These are phyloP conservation scores for Bombus haemorrhoidalis DNA, from an alignment of 1,140 invertebrate species.

Conservation along the genomic window DNA sequence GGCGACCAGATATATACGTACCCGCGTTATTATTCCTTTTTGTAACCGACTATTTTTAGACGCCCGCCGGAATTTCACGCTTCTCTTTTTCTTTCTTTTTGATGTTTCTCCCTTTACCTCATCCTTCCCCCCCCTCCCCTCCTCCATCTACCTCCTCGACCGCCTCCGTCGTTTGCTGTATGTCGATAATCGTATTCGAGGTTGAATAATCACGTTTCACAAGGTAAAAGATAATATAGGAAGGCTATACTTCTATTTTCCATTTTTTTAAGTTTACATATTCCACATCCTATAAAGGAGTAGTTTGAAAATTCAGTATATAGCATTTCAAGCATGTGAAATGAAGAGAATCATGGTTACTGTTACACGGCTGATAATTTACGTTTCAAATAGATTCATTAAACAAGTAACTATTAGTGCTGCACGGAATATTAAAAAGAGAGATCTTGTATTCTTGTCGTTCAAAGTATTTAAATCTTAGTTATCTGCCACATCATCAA, in stretches of 20 bases:
- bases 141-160: neutral
- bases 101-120: constrained; percentile 22
- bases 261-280: neutral
- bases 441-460: too few relatives aligned
- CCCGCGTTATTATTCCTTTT: constrained; percentile 64
- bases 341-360: too few relatives aligned
- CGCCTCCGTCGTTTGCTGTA: neutral
- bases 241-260: neutral
- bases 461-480: too few relatives aligned
- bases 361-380: too few relatives aligned
- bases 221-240: neutral
- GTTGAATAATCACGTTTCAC: neutral
- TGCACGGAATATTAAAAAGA: too few relatives aligned
- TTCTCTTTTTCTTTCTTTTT: constrained; percentile 33
- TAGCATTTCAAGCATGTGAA: too few relatives aligned
- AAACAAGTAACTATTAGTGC: too few relatives aligned
- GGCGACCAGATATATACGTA: constrained; percentile 56
- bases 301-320: too few relatives aligned
- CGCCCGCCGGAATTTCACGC: constrained; percentile 61
- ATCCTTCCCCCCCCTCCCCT: constrained; percentile 6
- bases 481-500: too few relatives aligned
- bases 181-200: neutral
- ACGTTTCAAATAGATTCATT: too few relatives aligned
- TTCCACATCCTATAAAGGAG: neutral
- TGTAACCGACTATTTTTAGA: constrained; percentile 69